These are phyloP conservation scores for Ameiurus melas DNA, from an alignment of 2,113 vertebrate genomes.

Conservation along the genomic window DNA sequence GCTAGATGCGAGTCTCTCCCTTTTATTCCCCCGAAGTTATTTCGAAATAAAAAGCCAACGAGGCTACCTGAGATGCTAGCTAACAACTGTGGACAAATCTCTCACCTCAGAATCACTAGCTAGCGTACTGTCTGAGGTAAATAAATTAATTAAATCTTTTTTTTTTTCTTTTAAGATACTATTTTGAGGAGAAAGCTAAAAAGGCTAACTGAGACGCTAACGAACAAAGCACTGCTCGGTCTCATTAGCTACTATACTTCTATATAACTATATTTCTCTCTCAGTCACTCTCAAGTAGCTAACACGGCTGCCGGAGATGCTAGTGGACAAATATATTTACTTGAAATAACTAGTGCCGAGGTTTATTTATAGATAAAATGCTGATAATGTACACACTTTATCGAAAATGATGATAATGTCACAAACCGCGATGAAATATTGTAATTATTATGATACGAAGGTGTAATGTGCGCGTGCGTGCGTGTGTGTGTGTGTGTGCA, in stretches of 20 bases:
- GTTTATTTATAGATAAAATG: not conserved
- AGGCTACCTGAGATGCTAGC: not conserved
- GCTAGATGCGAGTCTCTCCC: not conserved
- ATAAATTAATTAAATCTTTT: not conserved
- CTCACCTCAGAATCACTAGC: not conserved
- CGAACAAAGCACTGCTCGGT: not conserved
- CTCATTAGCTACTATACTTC: not conserved
- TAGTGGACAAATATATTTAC: not conserved
- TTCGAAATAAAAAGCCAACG: not conserved
- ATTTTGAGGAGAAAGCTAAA: slow-evolving; percentile 21
- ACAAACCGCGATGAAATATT: not conserved
- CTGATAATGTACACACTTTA: not conserved
- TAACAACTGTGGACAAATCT: not conserved
- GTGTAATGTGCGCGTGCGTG: not conserved
- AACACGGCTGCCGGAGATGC: not conserved
- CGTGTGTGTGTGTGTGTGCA: not conserved
- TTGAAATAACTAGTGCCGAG: not conserved
- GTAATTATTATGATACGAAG: not conserved
- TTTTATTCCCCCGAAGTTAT: not conserved
- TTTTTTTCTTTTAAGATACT: not conserved
- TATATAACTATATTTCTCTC: not conserved
- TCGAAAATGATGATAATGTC: not conserved
- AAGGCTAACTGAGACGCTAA: not conserved
- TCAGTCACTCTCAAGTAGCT: not conserved
- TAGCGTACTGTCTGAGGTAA: not conserved